Conservation (phyloP, 2,797 vertebrate species). For the Brachymystax lenok region DNA sequence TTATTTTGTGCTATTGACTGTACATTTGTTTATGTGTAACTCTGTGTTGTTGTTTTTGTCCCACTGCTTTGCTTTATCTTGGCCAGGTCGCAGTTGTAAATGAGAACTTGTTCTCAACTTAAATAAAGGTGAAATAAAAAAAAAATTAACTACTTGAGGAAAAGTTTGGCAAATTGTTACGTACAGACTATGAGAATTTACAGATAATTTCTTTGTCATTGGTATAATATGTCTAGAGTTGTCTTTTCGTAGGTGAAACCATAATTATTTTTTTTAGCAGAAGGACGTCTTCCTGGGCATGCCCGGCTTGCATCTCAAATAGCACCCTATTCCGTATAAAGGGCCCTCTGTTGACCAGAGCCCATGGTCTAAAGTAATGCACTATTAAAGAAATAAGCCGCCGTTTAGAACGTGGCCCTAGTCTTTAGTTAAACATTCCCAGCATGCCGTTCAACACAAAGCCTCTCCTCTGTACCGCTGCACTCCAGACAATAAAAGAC, state of each 20-base stretch:
- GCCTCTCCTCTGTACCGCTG: not conserved
- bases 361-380: not conserved
- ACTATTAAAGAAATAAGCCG: not conserved
- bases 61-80: no score
- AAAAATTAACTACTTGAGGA: no score
- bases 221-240: not conserved
- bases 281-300: not conserved
- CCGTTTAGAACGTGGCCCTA: not conserved
- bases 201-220: not conserved
- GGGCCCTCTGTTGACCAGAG: not conserved
- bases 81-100: no score
- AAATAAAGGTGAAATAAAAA: no score
- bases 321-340: not conserved
- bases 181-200: not conserved
- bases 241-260: not conserved
- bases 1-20: no score
- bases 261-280: not conserved
- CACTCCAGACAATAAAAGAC: conserved; percentile 19
- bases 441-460: conserved; percentile 23
- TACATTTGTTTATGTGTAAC: no score
- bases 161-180: no score
- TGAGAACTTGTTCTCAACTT: no score
- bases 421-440: conserved; percentile 44
- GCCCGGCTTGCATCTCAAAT: not conserved
- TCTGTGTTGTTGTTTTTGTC: no score